Evolutionary conservation across 2,113 vertebrate genomes (phyloP).

Genomic region (Potamarius usumacintae): DNA sequence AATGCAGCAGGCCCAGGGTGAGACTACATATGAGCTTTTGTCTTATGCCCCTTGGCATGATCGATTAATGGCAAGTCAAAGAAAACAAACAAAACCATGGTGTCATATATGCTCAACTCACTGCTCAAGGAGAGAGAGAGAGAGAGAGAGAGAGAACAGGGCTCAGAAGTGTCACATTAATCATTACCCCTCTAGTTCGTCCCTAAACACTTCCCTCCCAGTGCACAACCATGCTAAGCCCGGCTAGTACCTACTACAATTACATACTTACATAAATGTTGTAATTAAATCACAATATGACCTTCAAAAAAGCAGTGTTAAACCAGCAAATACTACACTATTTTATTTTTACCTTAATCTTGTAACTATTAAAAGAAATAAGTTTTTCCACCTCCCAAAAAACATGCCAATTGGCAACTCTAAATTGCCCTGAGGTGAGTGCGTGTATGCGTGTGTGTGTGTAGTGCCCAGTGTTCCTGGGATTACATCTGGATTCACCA

Average conservation of each 20-base stretch:
- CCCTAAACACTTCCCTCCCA: neutral
- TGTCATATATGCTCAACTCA: neutral
- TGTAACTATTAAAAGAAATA: neutral
- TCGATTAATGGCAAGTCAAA: constrained; percentile 17
- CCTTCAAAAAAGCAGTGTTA: neutral
- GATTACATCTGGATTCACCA: neutral
- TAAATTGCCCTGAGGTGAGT: neutral
- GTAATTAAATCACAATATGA: neutral
- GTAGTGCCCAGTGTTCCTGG: neutral
- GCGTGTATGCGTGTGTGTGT: neutral
- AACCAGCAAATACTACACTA: neutral
- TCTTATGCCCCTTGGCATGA: constrained; percentile 1
- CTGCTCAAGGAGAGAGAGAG: neutral
- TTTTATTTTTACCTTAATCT: neutral
- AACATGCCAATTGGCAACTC: neutral
- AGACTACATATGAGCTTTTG: neutral
- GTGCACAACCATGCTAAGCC: neutral
- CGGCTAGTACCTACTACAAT: neutral
- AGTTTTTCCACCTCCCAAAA: neutral
- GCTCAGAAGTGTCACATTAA: neutral
- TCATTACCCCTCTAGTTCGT: neutral
- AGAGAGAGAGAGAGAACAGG: no score
- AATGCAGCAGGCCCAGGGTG: neutral
- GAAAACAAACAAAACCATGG: neutral
- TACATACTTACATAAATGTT: neutral